Base-by-base conservation (phyloP, 2,888 invertebrate species). In the Cryptocheilus praepositus region DNA sequence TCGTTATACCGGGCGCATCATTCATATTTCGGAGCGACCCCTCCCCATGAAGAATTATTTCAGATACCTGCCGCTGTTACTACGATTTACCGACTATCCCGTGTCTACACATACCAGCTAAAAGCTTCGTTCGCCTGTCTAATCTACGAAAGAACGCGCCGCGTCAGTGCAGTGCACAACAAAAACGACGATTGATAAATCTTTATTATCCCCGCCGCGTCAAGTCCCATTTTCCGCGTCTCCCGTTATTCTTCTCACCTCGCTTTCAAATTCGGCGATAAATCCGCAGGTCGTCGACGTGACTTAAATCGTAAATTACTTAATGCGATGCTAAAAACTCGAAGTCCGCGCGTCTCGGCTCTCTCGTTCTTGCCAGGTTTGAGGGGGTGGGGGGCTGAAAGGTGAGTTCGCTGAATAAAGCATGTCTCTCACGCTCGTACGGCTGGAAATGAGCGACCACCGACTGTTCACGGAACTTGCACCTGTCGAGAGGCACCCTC, bases 391-490 rank as follows among this genome's bases (percentile, higher is more conserved):
- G 16, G 5, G 5, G 25, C 49, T 25, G 19, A 63, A 57, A 57
- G 51, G 25, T 44, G 62, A 54, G 46, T 62, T 68, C 13, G 28
- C 56, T 44, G 55, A 43, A 58, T 60, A 63, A 61, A 36, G 53
- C 22, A 52, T 19, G 52, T 18, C 54, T n/a, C 44, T 21, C 22
- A 43, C 22, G 60, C 22, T 45, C 28, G 52, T 46, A 54, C 57
- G 62, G 61, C 62, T 44, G 54, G 67, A 68, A 73, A 70, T 63
- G 69, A 77, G 70, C 74, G 76, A 78, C 67, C 8, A 11, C 36
- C 71, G 78, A 82, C 76, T 68, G 63, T 76, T 76, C 71, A 70
- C 70, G 74, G 71, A 70, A 46, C 70, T 74, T 70, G 73, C 80
- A 76, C 78, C 81, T 76, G 83, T 80, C 81, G 74, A 71, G 8